Base-by-base conservation (phyloP, 2,888 invertebrate genomes). In the Pocota personata region DNA sequence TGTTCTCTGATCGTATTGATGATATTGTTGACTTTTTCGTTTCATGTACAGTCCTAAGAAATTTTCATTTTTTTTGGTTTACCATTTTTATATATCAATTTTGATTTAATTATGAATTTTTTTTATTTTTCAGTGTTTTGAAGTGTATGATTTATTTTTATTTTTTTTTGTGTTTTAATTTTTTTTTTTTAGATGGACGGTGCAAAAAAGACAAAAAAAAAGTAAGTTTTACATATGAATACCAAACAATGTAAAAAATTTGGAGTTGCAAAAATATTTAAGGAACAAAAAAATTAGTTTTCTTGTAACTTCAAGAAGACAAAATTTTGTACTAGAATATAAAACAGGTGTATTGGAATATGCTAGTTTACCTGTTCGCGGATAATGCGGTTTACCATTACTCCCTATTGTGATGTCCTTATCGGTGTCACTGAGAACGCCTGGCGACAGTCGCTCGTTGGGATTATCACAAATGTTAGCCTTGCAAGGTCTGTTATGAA, bases 391-490 rank as follows among this genome's bases (percentile, higher is more conserved):
- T 87, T 87, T 86, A 80, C 84, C 87, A 73, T 82, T 87, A 75
- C 87, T 87, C 55, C 82, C 87, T 43, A 87, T 82, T 87, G 87
- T 87, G 78, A 87, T 82, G 50, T 87, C 87, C 64, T 87, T 88
- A 8, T 88, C 88, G 24, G 80, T 79, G 69, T 88, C 88, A 84
- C 88, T 88, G 67, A 86, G 87, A 52, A 87, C 88, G 64, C 88
- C 87, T 66, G 89, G 87, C 64, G 89, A 87, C 48, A 88, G 87
- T 57, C 89, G 87, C 84, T 89, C 89, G 87, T 88, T 88, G 88
- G 89, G 88, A 87, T 89, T 88, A 88, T 89, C 89, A 88, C 89
- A 89, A 78, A 88, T 88, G 75, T 88, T 88, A 14, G 88, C 84
- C 72, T 86, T 86, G 87, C 78, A 88, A 69, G 88, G 88, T 87